Conservation (phyloP, 2,797 vertebrate species). For the Spinibarbus caldwelli region DNA sequence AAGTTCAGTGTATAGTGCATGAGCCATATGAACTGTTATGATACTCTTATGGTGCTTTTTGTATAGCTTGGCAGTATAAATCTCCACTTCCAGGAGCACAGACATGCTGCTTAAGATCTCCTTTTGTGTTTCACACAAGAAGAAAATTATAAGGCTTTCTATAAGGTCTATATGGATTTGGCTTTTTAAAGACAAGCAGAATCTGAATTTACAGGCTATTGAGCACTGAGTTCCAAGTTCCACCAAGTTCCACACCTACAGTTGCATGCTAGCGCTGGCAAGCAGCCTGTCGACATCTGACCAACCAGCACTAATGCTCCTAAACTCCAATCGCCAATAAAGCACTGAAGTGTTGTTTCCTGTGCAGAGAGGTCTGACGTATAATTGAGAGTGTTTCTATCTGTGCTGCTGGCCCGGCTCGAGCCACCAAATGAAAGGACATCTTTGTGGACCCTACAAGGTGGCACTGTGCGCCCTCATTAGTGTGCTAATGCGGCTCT, state of each 20-base stretch:
- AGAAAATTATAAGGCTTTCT: not conserved
- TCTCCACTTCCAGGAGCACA: not conserved
- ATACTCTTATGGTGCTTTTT: not conserved
- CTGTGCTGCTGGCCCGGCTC: constrained; percentile 68
- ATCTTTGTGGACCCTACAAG: constrained; percentile 83
- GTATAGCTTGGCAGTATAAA: not conserved
- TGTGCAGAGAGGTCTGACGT: constrained; percentile 72
- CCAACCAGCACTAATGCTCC: constrained; percentile 73
- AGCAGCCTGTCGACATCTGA: constrained; percentile 47
- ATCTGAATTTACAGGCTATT: not conserved
- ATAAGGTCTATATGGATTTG: not conserved
- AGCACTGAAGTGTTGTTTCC: constrained; percentile 77
- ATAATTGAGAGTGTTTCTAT: constrained; percentile 76
- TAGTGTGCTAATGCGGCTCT: constrained; percentile 81
- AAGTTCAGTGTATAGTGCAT: not conserved
- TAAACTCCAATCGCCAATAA: constrained; percentile 69
- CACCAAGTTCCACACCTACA: not conserved
- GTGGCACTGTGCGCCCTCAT: constrained; percentile 82
- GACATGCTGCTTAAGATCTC: not conserved
- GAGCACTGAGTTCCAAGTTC: not conserved
- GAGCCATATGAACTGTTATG: not conserved
- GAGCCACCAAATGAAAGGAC: constrained; percentile 82
- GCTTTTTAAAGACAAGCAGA: not conserved
- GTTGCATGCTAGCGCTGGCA: not conserved
- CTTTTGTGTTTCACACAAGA: not conserved